Conservation (phyloP, 2,113 vertebrate species). For the Takifugu flavidus region DNA sequence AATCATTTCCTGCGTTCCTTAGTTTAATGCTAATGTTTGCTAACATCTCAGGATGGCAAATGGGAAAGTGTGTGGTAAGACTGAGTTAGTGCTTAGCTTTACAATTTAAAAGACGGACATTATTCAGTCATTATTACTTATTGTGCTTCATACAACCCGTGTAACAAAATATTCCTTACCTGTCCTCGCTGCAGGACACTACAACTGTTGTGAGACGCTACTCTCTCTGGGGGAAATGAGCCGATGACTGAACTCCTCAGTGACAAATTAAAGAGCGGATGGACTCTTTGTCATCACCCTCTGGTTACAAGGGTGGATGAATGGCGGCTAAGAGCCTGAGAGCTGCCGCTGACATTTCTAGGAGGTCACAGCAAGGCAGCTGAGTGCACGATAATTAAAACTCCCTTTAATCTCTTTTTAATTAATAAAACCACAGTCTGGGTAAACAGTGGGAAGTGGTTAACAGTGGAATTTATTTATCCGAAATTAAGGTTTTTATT, state of each 20-base stretch:
- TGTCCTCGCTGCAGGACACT: neutral
- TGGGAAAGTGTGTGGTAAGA: too few relatives aligned
- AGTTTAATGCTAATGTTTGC: too few relatives aligned
- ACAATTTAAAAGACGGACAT: neutral
- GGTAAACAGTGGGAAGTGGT: conserved; percentile 12
- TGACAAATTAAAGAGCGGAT: conserved; percentile 7
- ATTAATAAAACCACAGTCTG: conserved; percentile 19
- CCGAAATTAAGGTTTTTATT: too few relatives aligned
- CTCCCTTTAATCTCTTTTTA: neutral
- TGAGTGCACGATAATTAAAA: neutral
- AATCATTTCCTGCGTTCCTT: too few relatives aligned
- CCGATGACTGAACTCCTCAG: conserved; percentile 3
- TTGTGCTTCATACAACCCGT: neutral
- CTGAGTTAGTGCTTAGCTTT: too few relatives aligned
- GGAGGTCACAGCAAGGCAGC: conserved; percentile 9
- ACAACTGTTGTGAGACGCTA: neutral
- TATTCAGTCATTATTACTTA: neutral
- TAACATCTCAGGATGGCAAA: too few relatives aligned
- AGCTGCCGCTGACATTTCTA: conserved; percentile 21
- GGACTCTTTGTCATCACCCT: conserved; percentile 12
- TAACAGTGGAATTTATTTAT: too few relatives aligned
- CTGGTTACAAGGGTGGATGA: conserved; percentile 3
- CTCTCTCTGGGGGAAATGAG: neutral
- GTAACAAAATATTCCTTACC: conserved; percentile 11
- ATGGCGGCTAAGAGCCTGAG: conserved; percentile 1